Evolutionary conservation across 2,888 invertebrate genomes (phyloP).

Genomic region (Hydropsyche betteni): DNA sequence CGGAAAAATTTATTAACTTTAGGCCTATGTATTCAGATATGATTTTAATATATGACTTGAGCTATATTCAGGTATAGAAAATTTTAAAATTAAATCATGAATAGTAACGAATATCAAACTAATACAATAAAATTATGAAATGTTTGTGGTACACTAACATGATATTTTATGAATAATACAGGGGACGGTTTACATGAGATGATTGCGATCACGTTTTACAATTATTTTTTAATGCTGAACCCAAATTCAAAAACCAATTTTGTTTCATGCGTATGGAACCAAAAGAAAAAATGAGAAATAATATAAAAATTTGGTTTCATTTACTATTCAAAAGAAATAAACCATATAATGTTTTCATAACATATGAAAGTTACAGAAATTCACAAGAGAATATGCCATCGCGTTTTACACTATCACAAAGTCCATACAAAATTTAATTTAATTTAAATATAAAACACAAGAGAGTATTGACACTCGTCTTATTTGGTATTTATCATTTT

Average conservation of each 20-base stretch:
- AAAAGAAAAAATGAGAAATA: not conserved
- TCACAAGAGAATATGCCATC: not conserved
- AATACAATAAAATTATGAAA: no score
- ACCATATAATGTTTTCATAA: not conserved
- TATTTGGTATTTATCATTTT: slow-evolving; percentile 32
- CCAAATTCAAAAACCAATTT: not conserved
- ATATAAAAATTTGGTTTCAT: slow-evolving; percentile 6
- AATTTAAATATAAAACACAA: slow-evolving; percentile 34
- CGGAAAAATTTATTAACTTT: not conserved
- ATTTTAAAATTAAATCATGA: not conserved
- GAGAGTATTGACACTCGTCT: slow-evolving; percentile 25
- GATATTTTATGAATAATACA: not conserved
- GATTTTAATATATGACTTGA: slow-evolving; percentile 31
- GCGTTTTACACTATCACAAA: not conserved
- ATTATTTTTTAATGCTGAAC: not conserved
- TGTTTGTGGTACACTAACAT: not conserved
- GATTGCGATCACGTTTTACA: slow-evolving; percentile 1
- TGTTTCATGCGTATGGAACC: no score
- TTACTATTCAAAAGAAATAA: slow-evolving; percentile 6
- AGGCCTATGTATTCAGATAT: slow-evolving; percentile 38
- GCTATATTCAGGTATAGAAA: slow-evolving; percentile 27
- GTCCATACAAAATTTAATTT: slow-evolving; percentile 33
- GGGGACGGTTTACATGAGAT: slow-evolving; percentile 8
- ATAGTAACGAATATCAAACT: no score
- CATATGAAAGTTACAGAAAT: not conserved